Percentiles rank a stretch among this genome's conserved stretches.
Conservation (phyloP, 2,888 invertebrate species). For the Dichetophora obliterata region DNA sequence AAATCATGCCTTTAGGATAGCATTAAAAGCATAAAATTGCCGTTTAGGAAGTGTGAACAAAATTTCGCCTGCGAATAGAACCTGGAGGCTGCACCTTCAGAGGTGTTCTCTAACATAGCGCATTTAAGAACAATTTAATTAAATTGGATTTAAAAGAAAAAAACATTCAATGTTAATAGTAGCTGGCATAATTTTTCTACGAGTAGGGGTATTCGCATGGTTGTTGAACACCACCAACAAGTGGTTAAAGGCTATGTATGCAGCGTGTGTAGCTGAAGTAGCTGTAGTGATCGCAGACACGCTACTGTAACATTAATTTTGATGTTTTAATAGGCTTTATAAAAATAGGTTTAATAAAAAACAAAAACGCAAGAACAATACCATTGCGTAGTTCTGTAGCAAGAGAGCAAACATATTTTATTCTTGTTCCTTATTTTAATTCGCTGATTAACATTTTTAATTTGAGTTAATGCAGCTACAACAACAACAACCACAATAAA, state of each 20-base stretch:
- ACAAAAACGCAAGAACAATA: not conserved
- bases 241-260: not conserved
- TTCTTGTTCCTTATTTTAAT: not conserved
- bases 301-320: constrained; percentile 25
- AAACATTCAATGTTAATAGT: not conserved
- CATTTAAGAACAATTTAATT: no score
- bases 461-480: constrained; percentile 3
- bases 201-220: no score
- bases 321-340: constrained; percentile 11
- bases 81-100: not conserved
- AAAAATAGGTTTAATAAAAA: not conserved
- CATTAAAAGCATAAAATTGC: not conserved
- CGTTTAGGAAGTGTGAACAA: constrained; percentile 19
- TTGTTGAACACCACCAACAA: not conserved
- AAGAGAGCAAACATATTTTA: not conserved
- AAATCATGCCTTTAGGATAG: no score
- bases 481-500: not conserved
- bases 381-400: not conserved
- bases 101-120: no score
- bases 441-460: constrained; percentile 17
- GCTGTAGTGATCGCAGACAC: constrained; percentile 5
- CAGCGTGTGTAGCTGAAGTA: not conserved
- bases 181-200: not conserved
- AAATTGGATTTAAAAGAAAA: not conserved
- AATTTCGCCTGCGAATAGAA: not conserved